phyloP scores from a whole-genome alignment of 2,888 invertebrate genomes.

The Mantis religiosa region DNA sequence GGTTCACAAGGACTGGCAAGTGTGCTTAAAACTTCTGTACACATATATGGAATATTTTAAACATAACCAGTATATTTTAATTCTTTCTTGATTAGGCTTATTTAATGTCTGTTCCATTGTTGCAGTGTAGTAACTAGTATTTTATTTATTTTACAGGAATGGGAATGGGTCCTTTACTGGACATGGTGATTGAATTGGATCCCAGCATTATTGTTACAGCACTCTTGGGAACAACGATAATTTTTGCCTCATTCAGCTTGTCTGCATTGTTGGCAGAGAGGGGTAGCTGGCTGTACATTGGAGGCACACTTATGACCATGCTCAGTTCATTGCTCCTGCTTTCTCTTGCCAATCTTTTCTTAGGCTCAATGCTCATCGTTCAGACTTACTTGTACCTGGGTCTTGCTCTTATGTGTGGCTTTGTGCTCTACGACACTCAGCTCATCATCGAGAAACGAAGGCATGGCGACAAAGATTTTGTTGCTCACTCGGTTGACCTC shows the following conservation, averaged over 20 bases:
- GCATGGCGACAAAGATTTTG: slow-evolving; percentile 87
- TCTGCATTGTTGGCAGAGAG: slow-evolving; percentile 82
- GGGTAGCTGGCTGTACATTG: slow-evolving; percentile 85
- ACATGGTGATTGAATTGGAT: slow-evolving; percentile 73
- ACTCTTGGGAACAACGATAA: slow-evolving; percentile 74
- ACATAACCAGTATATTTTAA: no score
- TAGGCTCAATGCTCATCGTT: slow-evolving; percentile 74
- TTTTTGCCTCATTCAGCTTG: slow-evolving; percentile 88
- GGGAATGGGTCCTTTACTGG: slow-evolving; percentile 81
- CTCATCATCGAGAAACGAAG: slow-evolving; percentile 89
- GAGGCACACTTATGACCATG: slow-evolving; percentile 80
- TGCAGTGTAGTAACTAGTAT: no score
- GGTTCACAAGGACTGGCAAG: no score
- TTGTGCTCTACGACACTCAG: slow-evolving; percentile 96
- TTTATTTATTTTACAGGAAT: slow-evolving; percentile 57
- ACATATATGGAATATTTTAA: no score
- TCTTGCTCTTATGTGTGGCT: slow-evolving; percentile 86
- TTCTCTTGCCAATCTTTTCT: slow-evolving; percentile 78
- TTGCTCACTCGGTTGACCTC: slow-evolving; percentile 85
- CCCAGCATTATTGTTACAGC: slow-evolving; percentile 87
- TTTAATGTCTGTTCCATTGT: no score
- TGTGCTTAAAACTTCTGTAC: no score
- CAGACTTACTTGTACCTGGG: slow-evolving; percentile 85
- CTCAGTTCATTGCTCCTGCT: slow-evolving; percentile 74
- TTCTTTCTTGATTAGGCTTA: no score